These are phyloP conservation scores for Apodemus agrarius DNA, from an alignment of 2,797 vertebrate genomes.

Conservation along the genomic window DNA sequence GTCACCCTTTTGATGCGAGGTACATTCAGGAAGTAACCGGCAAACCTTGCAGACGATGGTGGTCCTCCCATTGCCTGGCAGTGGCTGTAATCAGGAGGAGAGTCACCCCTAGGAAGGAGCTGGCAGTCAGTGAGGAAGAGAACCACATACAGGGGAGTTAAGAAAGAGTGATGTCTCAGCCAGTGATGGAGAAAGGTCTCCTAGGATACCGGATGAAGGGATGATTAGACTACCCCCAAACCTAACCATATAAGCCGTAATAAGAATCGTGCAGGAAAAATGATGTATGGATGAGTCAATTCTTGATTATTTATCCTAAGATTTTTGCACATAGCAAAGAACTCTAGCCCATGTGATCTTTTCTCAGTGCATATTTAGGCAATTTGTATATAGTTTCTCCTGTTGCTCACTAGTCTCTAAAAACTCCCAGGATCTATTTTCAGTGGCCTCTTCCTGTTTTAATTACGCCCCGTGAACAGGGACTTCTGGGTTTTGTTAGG, in stretches of 20 bases:
- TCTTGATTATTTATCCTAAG: slow-evolving; percentile 1
- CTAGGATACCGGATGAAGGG: background rate
- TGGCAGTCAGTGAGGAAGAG: background rate
- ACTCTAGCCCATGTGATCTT: background rate
- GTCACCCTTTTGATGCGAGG: background rate
- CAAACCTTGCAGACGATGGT: background rate
- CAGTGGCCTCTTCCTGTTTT: slow-evolving; percentile 12
- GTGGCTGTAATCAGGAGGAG: background rate
- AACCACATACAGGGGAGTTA: rapidly evolving
- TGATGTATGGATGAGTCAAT: background rate
- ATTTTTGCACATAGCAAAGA: background rate
- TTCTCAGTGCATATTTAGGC: background rate
- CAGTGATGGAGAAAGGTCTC: background rate
- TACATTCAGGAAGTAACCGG: background rate
- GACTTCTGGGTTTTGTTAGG: slow-evolving; percentile 3
- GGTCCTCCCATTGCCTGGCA: background rate
- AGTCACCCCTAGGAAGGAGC: background rate
- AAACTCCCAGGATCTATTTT: slow-evolving; percentile 29
- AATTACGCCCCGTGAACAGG: background rate
- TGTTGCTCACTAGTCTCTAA: background rate
- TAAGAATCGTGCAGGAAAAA: slow-evolving; percentile 13
- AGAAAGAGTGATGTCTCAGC: background rate
- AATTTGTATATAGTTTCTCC: slow-evolving; percentile 11
- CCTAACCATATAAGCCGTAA: background rate
- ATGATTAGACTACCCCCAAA: background rate